Evolutionary conservation across 2,888 invertebrate species (phyloP).

Genomic region (Scotopteryx bipunctaria): DNA sequence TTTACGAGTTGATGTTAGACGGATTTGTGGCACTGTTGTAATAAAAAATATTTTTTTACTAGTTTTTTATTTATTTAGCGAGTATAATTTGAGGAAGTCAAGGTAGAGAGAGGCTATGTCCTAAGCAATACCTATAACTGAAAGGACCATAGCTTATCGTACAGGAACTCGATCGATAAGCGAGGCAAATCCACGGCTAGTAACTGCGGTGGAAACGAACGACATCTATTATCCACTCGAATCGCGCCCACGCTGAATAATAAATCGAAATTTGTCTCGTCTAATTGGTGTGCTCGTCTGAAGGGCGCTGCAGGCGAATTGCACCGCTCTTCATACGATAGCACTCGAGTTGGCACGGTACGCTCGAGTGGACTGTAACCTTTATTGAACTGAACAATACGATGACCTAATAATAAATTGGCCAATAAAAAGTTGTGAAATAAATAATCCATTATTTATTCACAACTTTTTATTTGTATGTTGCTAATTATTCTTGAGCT

Average conservation of each 20-base stretch:
- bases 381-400: slow-evolving; percentile 66
- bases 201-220: slow-evolving; percentile 46
- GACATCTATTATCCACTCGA: slow-evolving; percentile 61
- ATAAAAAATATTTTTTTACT: too few species aligned
- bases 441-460: too few species aligned
- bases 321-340: slow-evolving; percentile 62
- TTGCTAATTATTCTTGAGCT: too few species aligned
- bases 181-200: slow-evolving; percentile 41
- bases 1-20: too few species aligned
- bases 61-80: too few species aligned
- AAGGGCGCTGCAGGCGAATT: slow-evolving; percentile 69
- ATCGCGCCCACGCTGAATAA: slow-evolving; percentile 61
- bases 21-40: too few species aligned
- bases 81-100: too few species aligned
- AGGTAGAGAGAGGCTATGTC: neutral
- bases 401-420: slow-evolving; percentile 39
- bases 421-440: too few species aligned
- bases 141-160: too few species aligned
- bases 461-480: too few species aligned
- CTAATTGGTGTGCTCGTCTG: slow-evolving; percentile 71
- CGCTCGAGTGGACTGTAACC: slow-evolving; percentile 61
- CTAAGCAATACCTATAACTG: too few species aligned
- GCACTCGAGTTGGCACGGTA: slow-evolving; percentile 50
- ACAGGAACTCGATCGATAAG: slow-evolving; percentile 50
- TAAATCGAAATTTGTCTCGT: slow-evolving; percentile 69